Evolutionary conservation across 2,113 vertebrate genomes (phyloP).

Genomic region (Lepisosteus oculatus): DNA sequence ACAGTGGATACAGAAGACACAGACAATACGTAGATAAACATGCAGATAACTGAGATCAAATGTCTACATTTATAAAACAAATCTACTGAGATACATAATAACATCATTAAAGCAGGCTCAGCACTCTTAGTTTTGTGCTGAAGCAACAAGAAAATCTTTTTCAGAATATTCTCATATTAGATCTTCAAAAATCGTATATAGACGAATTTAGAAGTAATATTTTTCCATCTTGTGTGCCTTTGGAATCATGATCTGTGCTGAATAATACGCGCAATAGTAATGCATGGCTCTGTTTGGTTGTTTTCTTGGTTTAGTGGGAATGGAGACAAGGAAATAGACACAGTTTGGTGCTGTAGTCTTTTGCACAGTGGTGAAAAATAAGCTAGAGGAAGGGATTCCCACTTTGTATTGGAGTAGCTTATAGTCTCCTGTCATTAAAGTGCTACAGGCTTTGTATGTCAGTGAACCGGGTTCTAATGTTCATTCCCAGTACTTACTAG

Average conservation of each 20-base stretch:
- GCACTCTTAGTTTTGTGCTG: too few species aligned
- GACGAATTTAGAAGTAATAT: too few species aligned
- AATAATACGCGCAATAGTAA: slow-evolving; percentile 4
- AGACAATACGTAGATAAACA: too few species aligned
- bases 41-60: too few species aligned
- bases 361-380: not conserved
- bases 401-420: slow-evolving; percentile 20
- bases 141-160: too few species aligned
- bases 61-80: too few species aligned
- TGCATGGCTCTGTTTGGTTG: not conserved
- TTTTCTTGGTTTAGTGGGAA: not conserved
- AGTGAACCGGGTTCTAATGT: slow-evolving; percentile 65
- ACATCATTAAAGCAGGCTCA: too few species aligned
- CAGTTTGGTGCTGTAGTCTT: slow-evolving; percentile 4
- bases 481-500: slow-evolving; percentile 51
- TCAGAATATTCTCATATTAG: too few species aligned
- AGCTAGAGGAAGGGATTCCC: not conserved
- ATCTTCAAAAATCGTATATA: too few species aligned
- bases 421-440: slow-evolving; percentile 22
- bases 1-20: too few species aligned
- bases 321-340: slow-evolving; percentile 4
- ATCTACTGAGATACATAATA: too few species aligned
- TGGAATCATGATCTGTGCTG: slow-evolving; percentile 2
- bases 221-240: too few species aligned
- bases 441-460: slow-evolving; percentile 47